These are phyloP conservation scores for Rhopalosiphum nymphaeae DNA, from an alignment of 2,888 invertebrate genomes.

Conservation along the genomic window DNA sequence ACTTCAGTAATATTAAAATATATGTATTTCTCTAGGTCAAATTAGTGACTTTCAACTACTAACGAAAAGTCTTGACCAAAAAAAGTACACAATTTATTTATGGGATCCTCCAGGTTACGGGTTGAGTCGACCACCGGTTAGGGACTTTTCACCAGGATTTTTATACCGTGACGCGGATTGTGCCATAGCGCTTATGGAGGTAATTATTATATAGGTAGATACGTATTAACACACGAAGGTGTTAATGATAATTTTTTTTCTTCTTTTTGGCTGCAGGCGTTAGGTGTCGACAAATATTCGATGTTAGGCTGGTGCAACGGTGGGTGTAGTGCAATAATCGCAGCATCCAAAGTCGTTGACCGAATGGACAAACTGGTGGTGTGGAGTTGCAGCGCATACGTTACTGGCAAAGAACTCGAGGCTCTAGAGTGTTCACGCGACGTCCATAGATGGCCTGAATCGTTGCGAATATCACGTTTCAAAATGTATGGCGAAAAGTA, in stretches of 20 bases:
- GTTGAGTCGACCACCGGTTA: slow-evolving; percentile 82
- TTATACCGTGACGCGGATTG: slow-evolving; percentile 81
- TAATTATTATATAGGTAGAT: slow-evolving; percentile 67
- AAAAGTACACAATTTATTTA: slow-evolving; percentile 73
- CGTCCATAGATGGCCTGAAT: slow-evolving; percentile 82
- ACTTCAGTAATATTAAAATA: not conserved
- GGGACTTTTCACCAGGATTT: slow-evolving; percentile 79
- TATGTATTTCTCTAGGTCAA: slow-evolving; percentile 73
- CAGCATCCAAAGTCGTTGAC: slow-evolving; percentile 80
- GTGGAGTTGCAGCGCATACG: slow-evolving; percentile 84
- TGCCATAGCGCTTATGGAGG: slow-evolving; percentile 81
- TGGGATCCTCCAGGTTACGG: slow-evolving; percentile 94
- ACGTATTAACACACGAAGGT: no score
- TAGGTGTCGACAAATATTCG: slow-evolving; percentile 80
- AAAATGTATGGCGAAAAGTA: slow-evolving; percentile 81
- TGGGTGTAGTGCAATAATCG: slow-evolving; percentile 81
- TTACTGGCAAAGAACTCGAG: slow-evolving; percentile 78
- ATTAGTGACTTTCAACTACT: slow-evolving; percentile 88
- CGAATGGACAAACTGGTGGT: slow-evolving; percentile 80
- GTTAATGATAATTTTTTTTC: no score
- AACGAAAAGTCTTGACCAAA: slow-evolving; percentile 76
- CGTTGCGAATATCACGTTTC: slow-evolving; percentile 74
- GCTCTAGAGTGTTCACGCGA: slow-evolving; percentile 78
- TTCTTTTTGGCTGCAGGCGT: slow-evolving; percentile 70
- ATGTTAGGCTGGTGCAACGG: slow-evolving; percentile 93